Evolutionary conservation across 1,140 invertebrate species (phyloP).

Genomic region (Schlechtendalia chinensis): DNA sequence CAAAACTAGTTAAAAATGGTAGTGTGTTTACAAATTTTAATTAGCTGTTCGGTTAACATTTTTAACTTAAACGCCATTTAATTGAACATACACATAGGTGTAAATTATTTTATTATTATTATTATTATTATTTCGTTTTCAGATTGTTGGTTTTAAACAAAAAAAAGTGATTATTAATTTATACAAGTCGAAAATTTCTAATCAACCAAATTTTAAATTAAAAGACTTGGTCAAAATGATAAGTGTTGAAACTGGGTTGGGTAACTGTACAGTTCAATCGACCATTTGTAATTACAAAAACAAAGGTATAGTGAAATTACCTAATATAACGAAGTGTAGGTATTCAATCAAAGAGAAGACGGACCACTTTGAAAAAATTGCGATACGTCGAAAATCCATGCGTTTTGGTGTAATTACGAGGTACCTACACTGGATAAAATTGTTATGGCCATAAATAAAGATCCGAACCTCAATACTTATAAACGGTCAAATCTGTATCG

Average conservation of each 20-base stretch:
- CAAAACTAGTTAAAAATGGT: no score
- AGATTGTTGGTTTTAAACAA: neutral
- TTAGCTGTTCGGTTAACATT: no score
- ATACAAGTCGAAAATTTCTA: neutral
- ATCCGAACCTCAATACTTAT: constrained; percentile 2
- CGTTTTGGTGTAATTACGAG: neutral
- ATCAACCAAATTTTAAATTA: neutral
- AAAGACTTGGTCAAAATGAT: neutral
- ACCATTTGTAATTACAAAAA: neutral
- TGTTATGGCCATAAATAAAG: neutral
- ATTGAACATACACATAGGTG: no score
- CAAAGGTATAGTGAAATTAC: neutral
- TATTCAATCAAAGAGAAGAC: neutral
- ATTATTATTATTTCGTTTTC: no score
- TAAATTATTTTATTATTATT: no score
- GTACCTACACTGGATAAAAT: constrained; percentile 17
- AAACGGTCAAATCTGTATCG: constrained; percentile 1
- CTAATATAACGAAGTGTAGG: neutral
- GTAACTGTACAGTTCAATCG: neutral
- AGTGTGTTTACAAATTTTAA: no score
- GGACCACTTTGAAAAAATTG: neutral
- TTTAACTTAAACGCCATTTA: no score
- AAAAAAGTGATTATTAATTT: neutral
- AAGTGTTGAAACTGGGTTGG: neutral
- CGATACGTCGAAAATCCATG: constrained; percentile 10